Conservation (phyloP, 2,888 invertebrate species). For the Perizoma flavofasciatum region DNA sequence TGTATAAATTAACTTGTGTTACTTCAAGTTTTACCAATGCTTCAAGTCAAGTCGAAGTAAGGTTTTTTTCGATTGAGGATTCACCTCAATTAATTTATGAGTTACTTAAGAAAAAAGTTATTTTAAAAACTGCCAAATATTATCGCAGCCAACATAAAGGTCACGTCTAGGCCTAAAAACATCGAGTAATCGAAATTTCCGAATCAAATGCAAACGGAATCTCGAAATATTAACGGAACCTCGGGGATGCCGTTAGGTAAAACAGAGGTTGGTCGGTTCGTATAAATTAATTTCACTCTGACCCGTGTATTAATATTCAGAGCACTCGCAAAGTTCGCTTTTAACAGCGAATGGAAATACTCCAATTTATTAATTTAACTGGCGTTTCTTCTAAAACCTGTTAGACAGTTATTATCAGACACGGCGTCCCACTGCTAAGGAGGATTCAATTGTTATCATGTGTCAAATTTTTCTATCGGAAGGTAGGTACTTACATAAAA, state of each 20-base stretch:
- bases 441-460: too few species aligned
- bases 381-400: conserved; percentile 50
- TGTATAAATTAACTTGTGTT: too few species aligned
- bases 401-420: too few species aligned
- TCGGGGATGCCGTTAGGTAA: conserved; percentile 62
- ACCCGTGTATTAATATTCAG: conserved; percentile 80
- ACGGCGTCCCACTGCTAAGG: too few species aligned
- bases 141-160: conserved; percentile 3
- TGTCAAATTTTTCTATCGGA: not conserved
- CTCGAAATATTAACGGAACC: conserved; percentile 68
- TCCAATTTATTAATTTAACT: conserved; percentile 74
- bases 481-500: not conserved
- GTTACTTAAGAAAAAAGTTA: too few species aligned
- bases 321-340: conserved; percentile 76
- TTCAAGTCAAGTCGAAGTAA: too few species aligned
- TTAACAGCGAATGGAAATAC: conserved; percentile 74
- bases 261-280: conserved; percentile 71
- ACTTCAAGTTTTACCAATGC: too few species aligned
- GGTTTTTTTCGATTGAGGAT: too few species aligned
- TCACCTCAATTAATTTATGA: too few species aligned
- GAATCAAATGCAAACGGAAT: conserved; percentile 46
- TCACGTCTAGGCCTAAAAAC: not conserved
- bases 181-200: too few species aligned
- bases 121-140: too few species aligned
- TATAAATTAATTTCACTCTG: conserved; percentile 79